Evolutionary conservation across 37 sponge, comb jelly and placozoan genomes (phyloP), one percentile per base, ranked within the genome.

Genomic region (Crambe crambe): DNA sequence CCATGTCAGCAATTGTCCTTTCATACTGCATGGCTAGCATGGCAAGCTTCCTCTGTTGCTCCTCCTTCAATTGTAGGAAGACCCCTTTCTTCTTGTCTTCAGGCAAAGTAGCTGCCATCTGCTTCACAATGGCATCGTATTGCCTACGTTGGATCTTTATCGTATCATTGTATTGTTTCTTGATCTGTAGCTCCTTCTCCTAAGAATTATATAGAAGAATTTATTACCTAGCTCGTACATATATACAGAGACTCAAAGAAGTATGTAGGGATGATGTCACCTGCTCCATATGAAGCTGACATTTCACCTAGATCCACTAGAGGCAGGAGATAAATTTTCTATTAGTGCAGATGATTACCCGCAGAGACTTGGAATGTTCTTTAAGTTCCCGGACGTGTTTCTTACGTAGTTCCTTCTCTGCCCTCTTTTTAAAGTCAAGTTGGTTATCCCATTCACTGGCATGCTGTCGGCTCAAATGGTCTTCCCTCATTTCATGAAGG

Each of bases 11-110:
- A 43, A 99, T 96, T 41, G 95, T 99, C 76, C 89, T 92, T 81
- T 96, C 95, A 54, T 99, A 99, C 90, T 99, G 99, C 57, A 90
- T 78, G 30, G 96, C 93, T 21, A 99, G 89, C 78, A 82, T 79
- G 58, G 93, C 81, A 69, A 96, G 89, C 77, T 96, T 96, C 80
- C 95, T 89, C 82, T 86, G 90, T 73, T 90, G 89, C 54, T 99
- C 99, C 68, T 99, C 99, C 80, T 94, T 99, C 35, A 83, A 70
- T 86, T 94, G 97, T 39, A 82, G 75, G 31, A 90, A 62, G 58
- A 94, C 79, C 42, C 96, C 99, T 37, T 86, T 79, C 67, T 92
- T 88, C 27, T 76, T 76, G 61, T 99, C 95, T 78, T 90, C 96
- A 2, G 99, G 99, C n/a, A 89, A 37, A 8, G 83, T 85, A 29